A percentile compares a stretch with the other conserved stretches of the same genome.
Conservation (phyloP, 2,888 invertebrate species). For the Selenia dentaria region DNA sequence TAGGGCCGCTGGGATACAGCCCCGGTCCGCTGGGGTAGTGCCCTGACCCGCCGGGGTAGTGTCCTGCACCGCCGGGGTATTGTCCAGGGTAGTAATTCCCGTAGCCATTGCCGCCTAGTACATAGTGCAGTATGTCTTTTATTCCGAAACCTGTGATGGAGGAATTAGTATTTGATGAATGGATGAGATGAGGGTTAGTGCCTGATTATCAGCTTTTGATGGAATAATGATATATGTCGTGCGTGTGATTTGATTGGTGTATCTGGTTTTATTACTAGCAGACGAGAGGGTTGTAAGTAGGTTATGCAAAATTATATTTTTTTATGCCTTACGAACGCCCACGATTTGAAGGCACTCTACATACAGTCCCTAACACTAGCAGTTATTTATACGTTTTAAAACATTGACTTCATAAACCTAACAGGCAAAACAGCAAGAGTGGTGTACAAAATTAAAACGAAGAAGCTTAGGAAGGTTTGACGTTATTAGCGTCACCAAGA, state of each 20-base stretch:
- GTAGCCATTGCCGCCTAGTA: conserved; percentile 59
- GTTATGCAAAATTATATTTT: too few species aligned
- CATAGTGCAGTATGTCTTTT: conserved; percentile 77
- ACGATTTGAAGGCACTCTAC: too few species aligned
- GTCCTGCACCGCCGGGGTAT: conserved; percentile 47
- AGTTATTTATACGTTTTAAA: too few species aligned
- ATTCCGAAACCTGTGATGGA: conserved; percentile 74
- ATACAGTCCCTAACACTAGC: too few species aligned
- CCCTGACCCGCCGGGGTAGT: conserved; percentile 38
- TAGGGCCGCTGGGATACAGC: conserved; percentile 38
- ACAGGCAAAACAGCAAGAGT: too few species aligned
- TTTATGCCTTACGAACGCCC: too few species aligned
- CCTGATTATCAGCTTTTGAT: conserved; percentile 28
- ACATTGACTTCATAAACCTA: too few species aligned
- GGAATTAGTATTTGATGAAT: conserved; percentile 41
- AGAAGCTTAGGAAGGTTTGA: too few species aligned
- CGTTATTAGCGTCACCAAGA: too few species aligned
- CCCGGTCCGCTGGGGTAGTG: conserved; percentile 28
- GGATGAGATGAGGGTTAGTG: conserved; percentile 37
- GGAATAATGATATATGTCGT: background rate
- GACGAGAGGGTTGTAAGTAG: too few species aligned
- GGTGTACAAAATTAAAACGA: too few species aligned
- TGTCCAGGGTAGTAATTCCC: conserved; percentile 17
- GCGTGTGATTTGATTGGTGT: background rate
- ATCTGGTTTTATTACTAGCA: background rate